Evolutionary conservation across 2,888 invertebrate species (phyloP).

Genomic region (Eupithecia exiguata): DNA sequence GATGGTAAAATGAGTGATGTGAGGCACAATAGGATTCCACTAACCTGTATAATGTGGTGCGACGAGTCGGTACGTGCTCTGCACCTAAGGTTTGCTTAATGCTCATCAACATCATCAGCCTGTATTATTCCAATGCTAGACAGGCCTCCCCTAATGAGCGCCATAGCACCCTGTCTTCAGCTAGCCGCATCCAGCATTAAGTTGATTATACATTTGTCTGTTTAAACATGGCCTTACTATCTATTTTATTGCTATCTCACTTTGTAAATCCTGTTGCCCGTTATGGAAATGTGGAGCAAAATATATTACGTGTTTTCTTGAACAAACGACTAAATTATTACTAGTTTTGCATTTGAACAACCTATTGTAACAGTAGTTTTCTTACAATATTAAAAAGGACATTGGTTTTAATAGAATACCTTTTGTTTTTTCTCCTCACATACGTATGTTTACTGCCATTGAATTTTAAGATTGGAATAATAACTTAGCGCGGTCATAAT

Average conservation of each 20-base stretch:
- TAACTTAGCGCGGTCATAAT: not conserved
- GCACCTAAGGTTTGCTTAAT: too few relatives aligned
- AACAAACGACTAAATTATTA: not conserved
- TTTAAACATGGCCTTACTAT: not conserved
- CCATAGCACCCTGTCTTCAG: too few relatives aligned
- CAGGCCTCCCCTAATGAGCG: too few relatives aligned
- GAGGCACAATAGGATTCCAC: too few relatives aligned
- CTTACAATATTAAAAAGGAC: not conserved
- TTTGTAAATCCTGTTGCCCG: constrained; percentile 22
- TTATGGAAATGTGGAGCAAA: not conserved
- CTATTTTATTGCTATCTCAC: constrained; percentile 51
- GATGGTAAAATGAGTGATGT: too few relatives aligned
- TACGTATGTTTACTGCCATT: not conserved
- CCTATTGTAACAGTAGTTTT: not conserved
- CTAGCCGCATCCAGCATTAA: too few relatives aligned
- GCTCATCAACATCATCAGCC: too few relatives aligned
- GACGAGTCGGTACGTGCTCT: too few relatives aligned
- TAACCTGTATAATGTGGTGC: too few relatives aligned
- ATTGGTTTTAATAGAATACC: not conserved
- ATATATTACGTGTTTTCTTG: not conserved
- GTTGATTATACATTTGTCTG: not conserved
- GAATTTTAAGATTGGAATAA: not conserved
- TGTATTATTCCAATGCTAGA: too few relatives aligned
- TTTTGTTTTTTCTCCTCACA: not conserved
- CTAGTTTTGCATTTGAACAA: not conserved